A percentile compares a stretch with the other conserved stretches of the same genome.
Conservation (phyloP, 2,888 invertebrate species). For the Drosophila falleni region DNA sequence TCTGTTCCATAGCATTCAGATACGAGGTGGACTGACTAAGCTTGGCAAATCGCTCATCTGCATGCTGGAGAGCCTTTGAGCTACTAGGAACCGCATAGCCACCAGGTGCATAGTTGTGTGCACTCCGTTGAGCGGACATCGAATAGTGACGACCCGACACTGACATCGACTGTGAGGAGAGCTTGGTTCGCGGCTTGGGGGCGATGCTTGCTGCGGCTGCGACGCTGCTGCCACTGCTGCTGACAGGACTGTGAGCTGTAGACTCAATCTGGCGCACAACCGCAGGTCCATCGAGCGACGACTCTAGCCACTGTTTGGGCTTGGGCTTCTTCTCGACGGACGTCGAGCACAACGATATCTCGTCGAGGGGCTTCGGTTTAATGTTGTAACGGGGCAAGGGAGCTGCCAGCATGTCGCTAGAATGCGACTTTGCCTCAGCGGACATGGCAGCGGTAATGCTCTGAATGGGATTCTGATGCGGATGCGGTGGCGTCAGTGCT, state of each 20-base stretch:
- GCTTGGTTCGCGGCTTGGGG: constrained; percentile 71
- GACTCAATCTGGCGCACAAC: constrained; percentile 73
- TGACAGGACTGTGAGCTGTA: constrained; percentile 49
- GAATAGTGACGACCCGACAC: constrained; percentile 74
- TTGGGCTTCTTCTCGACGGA: constrained; percentile 82
- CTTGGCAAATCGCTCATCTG: constrained; percentile 72
- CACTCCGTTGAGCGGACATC: constrained; percentile 68
- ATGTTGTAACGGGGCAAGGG: constrained; percentile 61
- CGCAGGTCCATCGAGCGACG: constrained; percentile 84
- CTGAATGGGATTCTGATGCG: constrained; percentile 46
- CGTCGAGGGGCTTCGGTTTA: constrained; percentile 76
- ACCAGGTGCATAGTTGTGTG: constrained; percentile 46
- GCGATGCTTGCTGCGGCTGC: constrained; percentile 4
- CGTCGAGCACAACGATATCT: constrained; percentile 82
- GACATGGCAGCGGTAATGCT: constrained; percentile 35
- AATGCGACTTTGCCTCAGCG: constrained; percentile 76
- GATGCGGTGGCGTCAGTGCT: constrained; percentile 66
- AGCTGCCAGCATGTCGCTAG: constrained; percentile 81
- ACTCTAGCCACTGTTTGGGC: constrained; percentile 85
- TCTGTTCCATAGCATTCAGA: constrained; percentile 79
- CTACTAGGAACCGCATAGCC: constrained; percentile 51
- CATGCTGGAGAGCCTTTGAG: constrained; percentile 69
- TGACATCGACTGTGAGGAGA: constrained; percentile 85
- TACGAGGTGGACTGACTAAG: constrained; percentile 84
- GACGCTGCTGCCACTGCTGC: constrained; percentile 45